These are phyloP conservation scores for Epinotia ramella DNA, from an alignment of 2,888 invertebrate species.

Conservation along the genomic window DNA sequence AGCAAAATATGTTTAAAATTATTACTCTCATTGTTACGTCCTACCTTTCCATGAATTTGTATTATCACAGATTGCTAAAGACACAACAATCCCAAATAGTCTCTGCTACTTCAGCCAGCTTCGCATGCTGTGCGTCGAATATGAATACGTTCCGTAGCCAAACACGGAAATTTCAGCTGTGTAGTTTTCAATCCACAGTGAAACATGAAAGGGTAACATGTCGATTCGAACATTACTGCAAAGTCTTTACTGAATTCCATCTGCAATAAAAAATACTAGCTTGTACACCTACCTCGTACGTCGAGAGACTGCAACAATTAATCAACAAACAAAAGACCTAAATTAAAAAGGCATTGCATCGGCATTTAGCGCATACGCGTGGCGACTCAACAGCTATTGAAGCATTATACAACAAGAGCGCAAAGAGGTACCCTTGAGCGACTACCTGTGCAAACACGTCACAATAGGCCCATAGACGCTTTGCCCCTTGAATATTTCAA, in stretches of 20 bases:
- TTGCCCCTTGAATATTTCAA: conserved; percentile 83
- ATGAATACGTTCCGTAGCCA: neutral
- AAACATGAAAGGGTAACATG: neutral
- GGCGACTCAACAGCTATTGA: conserved; percentile 36
- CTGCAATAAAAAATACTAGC: neutral
- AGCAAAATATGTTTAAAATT: too few relatives aligned
- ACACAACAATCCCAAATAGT: too few relatives aligned
- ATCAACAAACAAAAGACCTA: conserved; percentile 49
- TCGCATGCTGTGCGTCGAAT: neutral
- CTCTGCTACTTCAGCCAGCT: neutral
- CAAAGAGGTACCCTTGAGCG: conserved; percentile 57
- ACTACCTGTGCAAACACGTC: conserved; percentile 75
- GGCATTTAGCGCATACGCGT: conserved; percentile 36
- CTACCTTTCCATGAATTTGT: too few relatives aligned
- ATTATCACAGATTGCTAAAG: too few relatives aligned
- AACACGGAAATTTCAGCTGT: neutral
- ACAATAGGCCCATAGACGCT: conserved; percentile 70
- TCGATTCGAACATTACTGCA: too few relatives aligned
- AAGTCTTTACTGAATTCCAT: neutral
- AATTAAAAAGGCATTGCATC: conserved; percentile 33
- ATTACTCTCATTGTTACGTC: too few relatives aligned
- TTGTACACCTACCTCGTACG: neutral
- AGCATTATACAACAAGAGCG: conserved; percentile 26
- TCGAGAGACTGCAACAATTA: conserved; percentile 47
- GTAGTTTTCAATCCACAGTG: neutral